Evolutionary conservation across 92 coral and sea anemone species (phyloP).

Genomic region (Bergia puertoricense): DNA sequence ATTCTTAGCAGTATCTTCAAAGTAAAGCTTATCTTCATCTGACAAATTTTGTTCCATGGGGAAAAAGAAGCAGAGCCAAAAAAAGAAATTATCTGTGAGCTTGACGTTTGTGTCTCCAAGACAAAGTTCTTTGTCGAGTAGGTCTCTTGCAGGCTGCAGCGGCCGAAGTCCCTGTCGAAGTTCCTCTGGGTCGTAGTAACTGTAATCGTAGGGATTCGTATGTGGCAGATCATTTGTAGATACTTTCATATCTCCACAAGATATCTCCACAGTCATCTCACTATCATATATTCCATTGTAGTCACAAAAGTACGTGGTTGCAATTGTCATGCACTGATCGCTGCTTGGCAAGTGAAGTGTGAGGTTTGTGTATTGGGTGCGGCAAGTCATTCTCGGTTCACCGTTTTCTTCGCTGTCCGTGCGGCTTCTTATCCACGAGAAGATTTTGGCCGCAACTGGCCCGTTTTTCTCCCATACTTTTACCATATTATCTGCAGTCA

Average conservation of each 20-base stretch:
- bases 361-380: slow-evolving; percentile 11
- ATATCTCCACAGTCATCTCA: slow-evolving; percentile 16
- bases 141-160: slow-evolving; percentile 47
- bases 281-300: slow-evolving; percentile 28
- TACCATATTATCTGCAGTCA: slow-evolving; percentile 45
- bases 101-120: slow-evolving; percentile 30
- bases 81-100: slow-evolving; percentile 16
- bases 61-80: slow-evolving; percentile 54
- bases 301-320: slow-evolving; percentile 36
- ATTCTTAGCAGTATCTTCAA: slow-evolving; percentile 45
- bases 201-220: slow-evolving; percentile 18
- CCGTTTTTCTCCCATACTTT: slow-evolving; percentile 62
- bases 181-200: slow-evolving; percentile 26
- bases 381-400: slow-evolving; percentile 25
- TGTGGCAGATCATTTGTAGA: neutral
- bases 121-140: slow-evolving; percentile 59
- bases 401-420: slow-evolving; percentile 9
- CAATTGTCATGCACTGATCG: slow-evolving; percentile 2
- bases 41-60: slow-evolving; percentile 34
- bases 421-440: slow-evolving; percentile 57
- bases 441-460: slow-evolving; percentile 69
- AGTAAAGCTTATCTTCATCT: slow-evolving; percentile 40
- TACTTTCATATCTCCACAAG: slow-evolving; percentile 51
- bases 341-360: slow-evolving; percentile 42
- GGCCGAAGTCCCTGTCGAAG: slow-evolving; percentile 19